Evolutionary conservation across 1,140 invertebrate genomes (phyloP).

Genomic region (Hycleus phaleratus): DNA sequence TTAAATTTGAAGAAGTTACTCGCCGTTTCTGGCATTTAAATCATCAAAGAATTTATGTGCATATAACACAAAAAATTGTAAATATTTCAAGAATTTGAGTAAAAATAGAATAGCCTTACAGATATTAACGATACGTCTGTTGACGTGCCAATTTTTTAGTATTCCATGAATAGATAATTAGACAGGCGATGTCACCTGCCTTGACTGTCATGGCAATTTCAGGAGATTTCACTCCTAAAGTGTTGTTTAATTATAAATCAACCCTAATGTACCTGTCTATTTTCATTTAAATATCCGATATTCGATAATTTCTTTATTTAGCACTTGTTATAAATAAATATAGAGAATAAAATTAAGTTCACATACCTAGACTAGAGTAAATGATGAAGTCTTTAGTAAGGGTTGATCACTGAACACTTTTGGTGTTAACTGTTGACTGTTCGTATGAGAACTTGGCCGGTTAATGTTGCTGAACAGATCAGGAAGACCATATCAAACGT

Average conservation of each 20-base stretch:
- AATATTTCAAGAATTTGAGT: not conserved
- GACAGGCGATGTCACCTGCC: slow-evolving; percentile 13
- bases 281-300: not conserved
- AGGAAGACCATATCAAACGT: slow-evolving; percentile 1
- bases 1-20: not conserved
- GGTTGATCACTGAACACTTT: not conserved
- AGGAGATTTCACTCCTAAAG: slow-evolving; percentile 1
- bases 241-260: slow-evolving; percentile 8
- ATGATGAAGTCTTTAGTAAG: no score
- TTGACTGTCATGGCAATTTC: slow-evolving; percentile 1
- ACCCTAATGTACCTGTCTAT: slow-evolving; percentile 2
- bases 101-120: not conserved
- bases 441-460: slow-evolving; percentile 3
- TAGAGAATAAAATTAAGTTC: no score
- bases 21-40: slow-evolving; percentile 2
- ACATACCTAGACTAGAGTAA: no score
- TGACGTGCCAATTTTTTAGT: slow-evolving; percentile 16
- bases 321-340: no score
- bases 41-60: not conserved
- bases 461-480: not conserved
- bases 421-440: not conserved
- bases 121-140: slow-evolving; percentile 6
- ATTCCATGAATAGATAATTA: slow-evolving; percentile 13
- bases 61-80: not conserved
- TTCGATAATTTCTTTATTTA: no score